phyloP scores from a whole-genome alignment of 2,113 vertebrate genomes.

The Pteropus alecto region DNA sequence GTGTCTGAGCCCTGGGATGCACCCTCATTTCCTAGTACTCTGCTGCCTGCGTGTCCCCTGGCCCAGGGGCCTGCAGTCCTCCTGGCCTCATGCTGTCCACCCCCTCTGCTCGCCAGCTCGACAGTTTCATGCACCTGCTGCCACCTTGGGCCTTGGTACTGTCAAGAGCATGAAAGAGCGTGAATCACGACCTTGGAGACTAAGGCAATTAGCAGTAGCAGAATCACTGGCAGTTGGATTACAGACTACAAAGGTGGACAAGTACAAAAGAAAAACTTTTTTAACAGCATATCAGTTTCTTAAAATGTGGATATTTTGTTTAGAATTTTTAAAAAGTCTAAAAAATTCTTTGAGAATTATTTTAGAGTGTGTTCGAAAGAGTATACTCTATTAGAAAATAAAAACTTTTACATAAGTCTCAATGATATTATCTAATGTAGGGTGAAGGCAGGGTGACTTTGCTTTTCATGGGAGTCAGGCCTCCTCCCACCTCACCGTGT shows the following conservation, averaged over 20 bases:
- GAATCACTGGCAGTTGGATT: background rate
- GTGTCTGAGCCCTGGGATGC: background rate
- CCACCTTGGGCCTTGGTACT: background rate
- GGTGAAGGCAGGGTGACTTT: background rate
- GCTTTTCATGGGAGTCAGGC: background rate
- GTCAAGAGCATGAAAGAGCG: conserved; percentile 44
- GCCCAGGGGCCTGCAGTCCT: background rate
- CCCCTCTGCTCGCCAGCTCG: background rate
- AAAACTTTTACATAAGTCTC: background rate
- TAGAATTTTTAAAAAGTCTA: background rate
- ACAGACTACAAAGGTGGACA: background rate
- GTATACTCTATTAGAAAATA: background rate
- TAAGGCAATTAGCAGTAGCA: background rate
- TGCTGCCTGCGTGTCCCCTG: background rate
- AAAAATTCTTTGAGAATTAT: background rate
- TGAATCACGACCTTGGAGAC: conserved; percentile 29
- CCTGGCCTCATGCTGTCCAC: background rate
- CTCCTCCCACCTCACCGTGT: background rate
- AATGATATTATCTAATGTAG: background rate
- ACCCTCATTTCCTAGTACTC: background rate
- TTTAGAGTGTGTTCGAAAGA: background rate
- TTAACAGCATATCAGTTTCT: background rate
- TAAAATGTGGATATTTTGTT: background rate
- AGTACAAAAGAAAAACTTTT: background rate
- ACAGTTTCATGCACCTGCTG: background rate